Evolutionary conservation across 1,140 invertebrate genomes (phyloP), one percentile per base, ranked within the genome.

Genomic region (Drosophila dunni): DNA sequence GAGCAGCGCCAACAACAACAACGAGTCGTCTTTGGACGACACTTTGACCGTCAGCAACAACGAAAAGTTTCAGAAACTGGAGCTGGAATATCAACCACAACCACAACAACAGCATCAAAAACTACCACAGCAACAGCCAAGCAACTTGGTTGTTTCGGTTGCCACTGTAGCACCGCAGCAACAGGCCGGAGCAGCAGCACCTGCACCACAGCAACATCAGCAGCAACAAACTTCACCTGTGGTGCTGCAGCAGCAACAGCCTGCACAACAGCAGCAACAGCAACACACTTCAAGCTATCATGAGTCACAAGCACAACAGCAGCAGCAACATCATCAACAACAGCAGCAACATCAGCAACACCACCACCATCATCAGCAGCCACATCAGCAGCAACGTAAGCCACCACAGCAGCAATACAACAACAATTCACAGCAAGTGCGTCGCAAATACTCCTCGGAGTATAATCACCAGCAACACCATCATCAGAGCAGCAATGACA

Each of bases 391-490:
- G 7, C 81, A 68, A 58, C 77, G 78, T n/a, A 81, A 86, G 54
- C 70, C 64, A 36, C 64, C 70, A 7, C 81, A 78, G 29, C 80
- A 81, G 50, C 82, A 91, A 63, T 74, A 74, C 77, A 90, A 71
- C 69, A 73, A 36, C 54, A 75, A n/a, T 42, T 44, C 70, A 33
- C 78, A 80, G 33, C 72, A 74, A 67, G 78, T 80, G 44, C 84
- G 84, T 66, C 84, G 85, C 48, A 83, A 91, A 67, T 90, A 88
- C 64, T 88, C 83, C 34, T 81, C 79, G 17, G 85, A 90, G 63
- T 83, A 91, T 56, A 86, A 74, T 44, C 78, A 88, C 42, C 66
- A 73, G 13, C 75, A 77, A 51, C 62, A 63, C 44, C 79, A 89
- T 7, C 81, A 81, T 48, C 78, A 79, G 48, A 78, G 68, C 36